Evolutionary conservation across 2,113 vertebrate genomes (phyloP), one percentile per base, ranked within the genome.

Genomic region (Oceanodroma tethys): DNA sequence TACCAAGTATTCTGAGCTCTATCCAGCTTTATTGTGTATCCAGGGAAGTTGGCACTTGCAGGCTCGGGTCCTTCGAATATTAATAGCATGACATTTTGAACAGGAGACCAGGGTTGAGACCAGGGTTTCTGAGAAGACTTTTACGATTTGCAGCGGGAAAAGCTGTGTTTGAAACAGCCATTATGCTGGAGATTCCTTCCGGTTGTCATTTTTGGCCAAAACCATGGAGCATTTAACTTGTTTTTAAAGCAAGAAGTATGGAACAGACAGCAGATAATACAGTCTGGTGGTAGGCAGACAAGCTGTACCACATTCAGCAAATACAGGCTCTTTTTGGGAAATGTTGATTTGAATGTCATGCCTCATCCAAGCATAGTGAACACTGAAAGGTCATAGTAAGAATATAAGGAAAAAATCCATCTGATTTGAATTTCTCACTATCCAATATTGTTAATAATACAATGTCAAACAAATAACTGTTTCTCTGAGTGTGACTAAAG

Each of bases 371-470:
- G 78, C 85, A 52, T 65, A 89, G 65, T 81, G 38, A 94, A 86
- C 56, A 63, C 32, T 70, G 81, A 94, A 97, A 94, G 81, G 65
- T 95, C 60, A 56, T 52, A 34, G 40, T 66, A 95, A 81, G 81
- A 93, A 79, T 62, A 50, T 78, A 59, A 68, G 55, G 59, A 48
- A 85, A 95, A 93, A 76, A 79, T 60, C 17, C 38, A 55, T 87
- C 59, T 92, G 71, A 87, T 91, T 81, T 86, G 62, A 91, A 83
- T 95, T 95, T 96, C 79, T 88, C 26, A 27, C 58, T 87, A 8
- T 81, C 20, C 56, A 50, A 1, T 89, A 40, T 80, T 65, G 34
- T 83, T 88, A 76, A 79, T 94, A 94, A 88, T 36, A 27, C 25
- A 52, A 36, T 52, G 55, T 75, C 71, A 84, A 71, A 81, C 47